phyloP scores from a whole-genome alignment of 2,888 invertebrate species.

The Noctua janthe region DNA sequence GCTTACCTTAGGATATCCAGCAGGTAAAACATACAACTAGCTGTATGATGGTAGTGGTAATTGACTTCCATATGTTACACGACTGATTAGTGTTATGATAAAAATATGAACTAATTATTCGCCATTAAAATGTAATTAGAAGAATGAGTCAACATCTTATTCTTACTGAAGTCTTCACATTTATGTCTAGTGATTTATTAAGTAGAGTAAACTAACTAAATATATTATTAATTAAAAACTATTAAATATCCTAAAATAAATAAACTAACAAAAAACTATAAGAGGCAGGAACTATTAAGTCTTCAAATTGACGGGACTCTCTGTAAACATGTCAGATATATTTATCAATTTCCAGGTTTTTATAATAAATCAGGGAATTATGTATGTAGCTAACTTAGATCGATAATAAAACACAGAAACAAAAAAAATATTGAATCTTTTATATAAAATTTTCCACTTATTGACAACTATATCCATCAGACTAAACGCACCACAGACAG shows the following conservation, averaged over 20 bases:
- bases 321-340: not conserved
- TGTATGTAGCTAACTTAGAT: not conserved
- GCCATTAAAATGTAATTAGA: not conserved
- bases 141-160: slow-evolving; percentile 11
- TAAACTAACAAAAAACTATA: no score
- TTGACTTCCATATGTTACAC: not conserved
- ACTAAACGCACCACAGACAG: slow-evolving; percentile 68
- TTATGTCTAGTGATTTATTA: no score
- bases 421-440: no score
- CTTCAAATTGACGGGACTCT: not conserved
- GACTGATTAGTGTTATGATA: not conserved
- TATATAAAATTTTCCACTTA: not conserved
- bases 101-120: not conserved
- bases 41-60: not conserved
- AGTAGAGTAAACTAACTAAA: no score
- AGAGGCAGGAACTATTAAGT: not conserved
- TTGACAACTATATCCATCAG: slow-evolving; percentile 15
- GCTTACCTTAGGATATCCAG: not conserved
- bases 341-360: not conserved
- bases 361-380: not conserved
- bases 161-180: not conserved
- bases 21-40: not conserved
- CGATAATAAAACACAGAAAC: not conserved
- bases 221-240: no score
- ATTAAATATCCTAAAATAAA: no score